A percentile compares a stretch with the other conserved stretches of the same genome.
Evolutionary conservation across 2,797 vertebrate species (phyloP).

Genomic region (Alcedo atthis): DNA sequence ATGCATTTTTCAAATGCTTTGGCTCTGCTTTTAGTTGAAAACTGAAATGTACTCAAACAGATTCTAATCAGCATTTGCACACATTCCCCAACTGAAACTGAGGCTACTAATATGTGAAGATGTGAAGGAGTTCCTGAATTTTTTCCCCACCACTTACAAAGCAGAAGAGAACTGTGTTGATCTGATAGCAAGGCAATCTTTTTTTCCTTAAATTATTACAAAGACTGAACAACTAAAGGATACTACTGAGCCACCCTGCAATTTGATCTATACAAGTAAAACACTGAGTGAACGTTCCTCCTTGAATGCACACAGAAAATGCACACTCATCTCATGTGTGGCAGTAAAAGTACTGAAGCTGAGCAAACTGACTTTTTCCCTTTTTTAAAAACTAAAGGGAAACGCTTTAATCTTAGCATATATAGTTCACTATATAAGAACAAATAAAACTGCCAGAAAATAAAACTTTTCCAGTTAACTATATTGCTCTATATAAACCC

Average conservation of each 20-base stretch:
- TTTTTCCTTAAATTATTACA: background rate
- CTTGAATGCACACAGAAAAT: background rate
- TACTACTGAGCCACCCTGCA: background rate
- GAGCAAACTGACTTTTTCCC: background rate
- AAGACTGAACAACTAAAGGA: background rate
- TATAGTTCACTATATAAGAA: background rate
- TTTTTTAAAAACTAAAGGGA: background rate
- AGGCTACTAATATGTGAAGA: background rate
- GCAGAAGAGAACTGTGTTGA: background rate
- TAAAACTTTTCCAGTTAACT: background rate
- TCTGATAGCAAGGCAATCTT: background rate
- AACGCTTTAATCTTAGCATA: background rate
- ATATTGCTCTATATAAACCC: conserved; percentile 24
- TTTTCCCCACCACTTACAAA: background rate
- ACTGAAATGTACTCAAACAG: background rate
- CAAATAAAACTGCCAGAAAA: background rate
- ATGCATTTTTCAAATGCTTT: background rate
- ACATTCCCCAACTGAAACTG: background rate
- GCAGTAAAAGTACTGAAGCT: background rate
- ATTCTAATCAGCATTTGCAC: background rate
- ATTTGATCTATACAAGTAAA: background rate
- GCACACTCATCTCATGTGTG: background rate
- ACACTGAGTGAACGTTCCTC: background rate
- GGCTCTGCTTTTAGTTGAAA: background rate
- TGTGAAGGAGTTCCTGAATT: background rate